Percentiles rank a stretch among this genome's conserved stretches.
phyloP scores from a whole-genome alignment of 2,888 invertebrate species.

The Gastrophysa polygoni region DNA sequence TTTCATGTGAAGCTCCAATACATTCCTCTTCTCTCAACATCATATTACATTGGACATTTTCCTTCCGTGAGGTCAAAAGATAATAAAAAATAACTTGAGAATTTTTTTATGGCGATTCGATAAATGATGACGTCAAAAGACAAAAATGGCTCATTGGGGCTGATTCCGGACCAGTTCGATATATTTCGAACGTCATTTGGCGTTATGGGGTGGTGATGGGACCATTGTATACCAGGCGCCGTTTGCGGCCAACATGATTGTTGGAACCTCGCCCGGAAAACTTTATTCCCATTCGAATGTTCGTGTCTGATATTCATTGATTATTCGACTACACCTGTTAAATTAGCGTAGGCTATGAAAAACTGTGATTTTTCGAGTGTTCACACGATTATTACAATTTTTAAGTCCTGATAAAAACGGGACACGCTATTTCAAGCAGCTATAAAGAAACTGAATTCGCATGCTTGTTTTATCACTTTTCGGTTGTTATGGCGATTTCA shows the following conservation, averaged over 20 bases:
- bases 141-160: not conserved
- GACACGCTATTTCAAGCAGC: too few relatives aligned
- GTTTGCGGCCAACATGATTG: not conserved
- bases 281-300: not conserved
- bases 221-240: conserved; percentile 1
- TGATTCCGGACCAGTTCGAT: not conserved
- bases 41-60: too few relatives aligned
- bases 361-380: not conserved
- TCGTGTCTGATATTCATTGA: not conserved
- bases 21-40: too few relatives aligned
- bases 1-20: too few relatives aligned
- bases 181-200: not conserved
- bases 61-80: too few relatives aligned
- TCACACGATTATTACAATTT: not conserved
- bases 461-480: too few relatives aligned
- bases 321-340: not conserved
- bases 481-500: too few relatives aligned
- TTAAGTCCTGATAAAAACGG: not conserved
- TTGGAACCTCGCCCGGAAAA: too few relatives aligned
- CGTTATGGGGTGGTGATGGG: not conserved
- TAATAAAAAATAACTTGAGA: too few relatives aligned
- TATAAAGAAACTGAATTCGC: too few relatives aligned
- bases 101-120: too few relatives aligned
- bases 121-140: too few relatives aligned
- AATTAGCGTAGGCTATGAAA: not conserved